These are phyloP conservation scores for Lutjanus argentimaculatus DNA, from an alignment of 2,797 vertebrate genomes.

Conservation along the genomic window DNA sequence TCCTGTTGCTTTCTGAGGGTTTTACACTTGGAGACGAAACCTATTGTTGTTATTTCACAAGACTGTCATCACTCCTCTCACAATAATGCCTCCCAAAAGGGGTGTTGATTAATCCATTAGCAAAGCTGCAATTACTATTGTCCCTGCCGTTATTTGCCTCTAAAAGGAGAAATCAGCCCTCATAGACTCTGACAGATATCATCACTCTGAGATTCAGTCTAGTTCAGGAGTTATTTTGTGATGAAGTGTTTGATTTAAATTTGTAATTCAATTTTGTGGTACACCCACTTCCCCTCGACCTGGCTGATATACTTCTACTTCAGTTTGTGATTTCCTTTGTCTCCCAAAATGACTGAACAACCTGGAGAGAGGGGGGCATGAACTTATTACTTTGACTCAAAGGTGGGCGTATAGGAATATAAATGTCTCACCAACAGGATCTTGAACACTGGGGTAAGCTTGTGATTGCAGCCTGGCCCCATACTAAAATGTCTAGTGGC, in stretches of 20 bases:
- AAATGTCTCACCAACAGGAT: conserved; percentile 50
- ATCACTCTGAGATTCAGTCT: conserved; percentile 38
- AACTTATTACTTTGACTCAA: conserved; percentile 63
- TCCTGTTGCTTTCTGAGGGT: not conserved
- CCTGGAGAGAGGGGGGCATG: conserved; percentile 43
- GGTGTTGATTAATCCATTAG: conserved; percentile 67
- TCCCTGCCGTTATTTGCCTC: conserved; percentile 52
- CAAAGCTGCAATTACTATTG: conserved; percentile 48
- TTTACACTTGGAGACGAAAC: conserved; percentile 36
- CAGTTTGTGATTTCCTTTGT: conserved; percentile 57
- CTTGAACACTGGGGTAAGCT: conserved; percentile 31
- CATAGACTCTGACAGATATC: conserved; percentile 35
- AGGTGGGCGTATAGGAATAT: conserved; percentile 54
- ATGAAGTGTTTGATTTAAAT: conserved; percentile 55
- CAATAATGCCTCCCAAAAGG: conserved; percentile 44
- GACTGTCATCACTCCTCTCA: conserved; percentile 46
- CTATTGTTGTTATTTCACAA: conserved; percentile 56
- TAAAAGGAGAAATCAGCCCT: conserved; percentile 43
- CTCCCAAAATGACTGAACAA: conserved; percentile 49
- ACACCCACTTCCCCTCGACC: conserved; percentile 38
- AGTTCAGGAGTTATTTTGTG: conserved; percentile 42
- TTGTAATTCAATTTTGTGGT: conserved; percentile 45
- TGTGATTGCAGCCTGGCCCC: conserved; percentile 45
- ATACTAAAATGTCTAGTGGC: conserved; percentile 24
- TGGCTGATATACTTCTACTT: conserved; percentile 41